Base-by-base conservation (phyloP, 2,797 vertebrate species). In the Rhinophrynus dorsalis region DNA sequence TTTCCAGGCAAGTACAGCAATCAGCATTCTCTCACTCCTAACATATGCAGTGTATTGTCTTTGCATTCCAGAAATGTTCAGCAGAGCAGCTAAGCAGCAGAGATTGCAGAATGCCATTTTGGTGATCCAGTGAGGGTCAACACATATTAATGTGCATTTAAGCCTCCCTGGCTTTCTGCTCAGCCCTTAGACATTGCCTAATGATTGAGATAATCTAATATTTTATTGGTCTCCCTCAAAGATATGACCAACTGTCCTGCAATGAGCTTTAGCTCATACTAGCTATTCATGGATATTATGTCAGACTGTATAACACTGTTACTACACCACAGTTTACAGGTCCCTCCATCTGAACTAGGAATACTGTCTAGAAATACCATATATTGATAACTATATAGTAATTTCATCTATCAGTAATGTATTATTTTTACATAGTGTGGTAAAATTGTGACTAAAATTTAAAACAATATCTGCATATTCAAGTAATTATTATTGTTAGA, bases 21-120 rank as follows among this genome's bases (percentile, higher is more conserved):
- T 21, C 11, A n/a, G n/a, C 20, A 48, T 48, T 48, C 3, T 2
- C 21, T 9, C 6, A 45, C 10, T 23, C 1, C 24, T 20, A 24
- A 48, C 66, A 58, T 68, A 26, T 68, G 56, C 13, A 42, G 35
- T 23, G 35, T 47, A 40, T 52, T 18, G 26, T 61, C 37, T 54
- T 29, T 26, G 17, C 57, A 61, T 69, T 69, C 57, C 67, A 68
- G 21, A 51, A 47, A 48, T 40, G 66, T 35, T 68, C 47, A 68
- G 54, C 45, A 42, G 56, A 37, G 20, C 23, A 47, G 52, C 26
- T 52, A 30, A 17, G 51, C 18, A 42, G 37, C 37, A 57, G 64
- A 48, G 51, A 9, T 47, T 33, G 67, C 35, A 69, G 20, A 54
- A 54, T 69, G 67, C 24, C 20, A 61, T 54, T 54, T 61, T 69